These are phyloP conservation scores for Diloba caeruleocephala DNA, from an alignment of 2,888 invertebrate genomes.

Conservation along the genomic window DNA sequence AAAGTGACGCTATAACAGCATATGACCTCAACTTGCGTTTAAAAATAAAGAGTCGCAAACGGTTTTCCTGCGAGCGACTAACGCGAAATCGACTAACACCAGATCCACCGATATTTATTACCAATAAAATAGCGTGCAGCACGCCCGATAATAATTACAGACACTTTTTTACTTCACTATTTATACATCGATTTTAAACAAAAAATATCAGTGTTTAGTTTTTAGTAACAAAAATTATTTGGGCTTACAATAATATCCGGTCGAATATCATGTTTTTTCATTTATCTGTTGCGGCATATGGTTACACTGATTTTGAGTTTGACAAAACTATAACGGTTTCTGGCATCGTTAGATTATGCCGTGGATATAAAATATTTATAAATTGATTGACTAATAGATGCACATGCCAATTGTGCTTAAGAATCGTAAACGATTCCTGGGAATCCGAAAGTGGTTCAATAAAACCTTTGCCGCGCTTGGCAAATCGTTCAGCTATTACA, in stretches of 20 bases:
- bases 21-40: conserved; percentile 71
- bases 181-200: conserved; percentile 63
- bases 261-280: conserved; percentile 72
- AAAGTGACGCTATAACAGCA: conserved; percentile 52
- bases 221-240: conserved; percentile 68
- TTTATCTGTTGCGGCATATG: conserved; percentile 79
- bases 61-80: conserved; percentile 61
- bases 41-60: conserved; percentile 73
- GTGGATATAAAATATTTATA: conserved; percentile 19
- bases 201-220: conserved; percentile 64
- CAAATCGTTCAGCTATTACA: conserved; percentile 70
- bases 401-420: conserved; percentile 51
- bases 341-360: conserved; percentile 26
- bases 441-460: conserved; percentile 67
- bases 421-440: conserved; percentile 59
- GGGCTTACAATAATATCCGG: conserved; percentile 80
- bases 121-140: conserved; percentile 76
- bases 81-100: conserved; percentile 68
- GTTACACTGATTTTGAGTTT: conserved; percentile 65
- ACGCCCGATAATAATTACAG: conserved; percentile 66
- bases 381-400: conserved; percentile 54
- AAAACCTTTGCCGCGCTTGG: conserved; percentile 63
- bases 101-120: conserved; percentile 82
- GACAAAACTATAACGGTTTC: conserved; percentile 53
- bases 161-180: conserved; percentile 61